phyloP scores from a whole-genome alignment of 2,797 vertebrate species.

The Oreonectes daqikongensis region DNA sequence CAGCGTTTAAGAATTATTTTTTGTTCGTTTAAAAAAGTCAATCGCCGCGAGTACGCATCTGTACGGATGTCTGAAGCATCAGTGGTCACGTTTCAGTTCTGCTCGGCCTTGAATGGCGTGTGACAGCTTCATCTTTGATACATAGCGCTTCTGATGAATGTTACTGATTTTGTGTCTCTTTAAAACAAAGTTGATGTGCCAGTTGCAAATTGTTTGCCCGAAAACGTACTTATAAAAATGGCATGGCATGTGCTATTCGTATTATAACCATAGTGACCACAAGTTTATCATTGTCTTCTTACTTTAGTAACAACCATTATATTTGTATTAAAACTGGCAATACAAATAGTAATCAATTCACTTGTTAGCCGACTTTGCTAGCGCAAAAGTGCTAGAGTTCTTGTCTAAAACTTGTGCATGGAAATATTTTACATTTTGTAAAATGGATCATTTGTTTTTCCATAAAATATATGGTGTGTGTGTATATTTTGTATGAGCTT shows the following conservation, averaged over 20 bases:
- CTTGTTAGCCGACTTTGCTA: neutral
- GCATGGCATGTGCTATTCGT: too few relatives aligned
- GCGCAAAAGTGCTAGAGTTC: neutral
- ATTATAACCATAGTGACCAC: too few relatives aligned
- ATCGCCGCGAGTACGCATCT: slow-evolving; percentile 49
- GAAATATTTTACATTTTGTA: neutral
- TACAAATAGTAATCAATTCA: too few relatives aligned
- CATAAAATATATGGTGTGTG: neutral
- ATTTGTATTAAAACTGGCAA: too few relatives aligned
- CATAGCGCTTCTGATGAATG: neutral
- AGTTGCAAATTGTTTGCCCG: neutral
- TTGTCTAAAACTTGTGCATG: neutral
- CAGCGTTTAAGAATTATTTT: neutral
- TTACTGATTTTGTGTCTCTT: neutral
- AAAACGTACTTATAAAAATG: neutral
- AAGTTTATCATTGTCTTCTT: too few relatives aligned
- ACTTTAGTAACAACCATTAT: too few relatives aligned
- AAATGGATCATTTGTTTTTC: neutral
- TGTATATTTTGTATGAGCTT: neutral
- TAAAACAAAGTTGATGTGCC: neutral
- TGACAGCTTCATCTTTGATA: slow-evolving; percentile 3
- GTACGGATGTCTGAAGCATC: slow-evolving; percentile 62
- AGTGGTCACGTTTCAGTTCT: slow-evolving; percentile 36
- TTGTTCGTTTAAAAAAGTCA: neutral
- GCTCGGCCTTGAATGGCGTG: slow-evolving; percentile 20